Percentiles rank a stretch among this genome's conserved stretches.
Evolutionary conservation across 2,113 vertebrate species (phyloP).

Genomic region (Capreolus pygargus): DNA sequence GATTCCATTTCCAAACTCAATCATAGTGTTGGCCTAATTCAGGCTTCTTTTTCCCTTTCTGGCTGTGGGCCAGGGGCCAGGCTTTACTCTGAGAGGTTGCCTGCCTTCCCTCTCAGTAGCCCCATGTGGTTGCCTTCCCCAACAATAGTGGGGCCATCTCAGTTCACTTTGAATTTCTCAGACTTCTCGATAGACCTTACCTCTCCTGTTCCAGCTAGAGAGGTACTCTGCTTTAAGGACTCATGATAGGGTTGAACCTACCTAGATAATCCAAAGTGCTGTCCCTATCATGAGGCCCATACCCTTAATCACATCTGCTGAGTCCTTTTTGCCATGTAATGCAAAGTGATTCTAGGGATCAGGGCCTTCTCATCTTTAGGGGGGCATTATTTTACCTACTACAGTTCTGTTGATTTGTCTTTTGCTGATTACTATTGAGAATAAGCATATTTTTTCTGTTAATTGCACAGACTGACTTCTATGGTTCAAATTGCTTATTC

Average conservation of each 20-base stretch:
- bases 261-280: neutral
- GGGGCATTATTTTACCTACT: no score
- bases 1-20: neutral
- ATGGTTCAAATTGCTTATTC: neutral
- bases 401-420: neutral
- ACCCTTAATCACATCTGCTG: neutral
- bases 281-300: accelerated
- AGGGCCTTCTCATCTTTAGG: neutral
- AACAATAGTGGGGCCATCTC: no score
- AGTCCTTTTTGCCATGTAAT: neutral
- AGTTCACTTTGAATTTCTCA: neutral
- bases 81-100: neutral
- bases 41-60: neutral
- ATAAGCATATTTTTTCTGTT: neutral
- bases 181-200: neutral
- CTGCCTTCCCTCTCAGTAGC: neutral
- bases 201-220: neutral
- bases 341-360: neutral
- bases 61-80: neutral
- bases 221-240: neutral
- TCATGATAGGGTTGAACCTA: neutral
- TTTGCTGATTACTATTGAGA: neutral
- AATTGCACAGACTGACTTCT: neutral
- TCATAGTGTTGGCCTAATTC: neutral
- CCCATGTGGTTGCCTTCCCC: neutral